Evolutionary conservation across 2,113 vertebrate species (phyloP).

Genomic region (Odontesthes bonariensis): DNA sequence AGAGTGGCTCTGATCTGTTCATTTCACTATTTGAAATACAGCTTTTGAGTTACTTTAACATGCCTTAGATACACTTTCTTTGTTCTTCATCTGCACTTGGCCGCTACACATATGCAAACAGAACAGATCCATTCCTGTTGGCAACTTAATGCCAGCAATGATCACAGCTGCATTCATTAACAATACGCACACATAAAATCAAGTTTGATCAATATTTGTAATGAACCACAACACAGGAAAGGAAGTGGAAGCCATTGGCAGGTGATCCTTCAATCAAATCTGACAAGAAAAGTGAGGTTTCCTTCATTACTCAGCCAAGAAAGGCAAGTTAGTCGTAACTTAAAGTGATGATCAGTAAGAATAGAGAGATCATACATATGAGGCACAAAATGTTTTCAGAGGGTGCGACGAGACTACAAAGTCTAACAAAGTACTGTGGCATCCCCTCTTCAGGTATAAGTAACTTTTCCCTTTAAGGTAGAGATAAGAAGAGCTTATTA

Average conservation of each 20-base stretch:
- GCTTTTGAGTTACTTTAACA: not conserved
- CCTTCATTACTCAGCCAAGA: not conserved
- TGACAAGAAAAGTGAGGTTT: not conserved
- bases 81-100: not conserved
- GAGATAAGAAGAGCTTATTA: conserved; percentile 34
- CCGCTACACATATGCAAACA: not conserved
- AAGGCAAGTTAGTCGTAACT: not conserved
- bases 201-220: not conserved
- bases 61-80: not conserved
- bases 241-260: not conserved
- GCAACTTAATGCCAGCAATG: not conserved
- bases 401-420: conserved; percentile 8
- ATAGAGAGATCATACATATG: conserved; percentile 32
- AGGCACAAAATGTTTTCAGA: conserved; percentile 56
- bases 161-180: too few relatives aligned
- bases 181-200: not conserved
- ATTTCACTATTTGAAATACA: not conserved
- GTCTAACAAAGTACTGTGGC: conserved; percentile 34
- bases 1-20: not conserved
- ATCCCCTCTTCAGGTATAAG: not conserved
- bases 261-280: not conserved
- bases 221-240: not conserved
- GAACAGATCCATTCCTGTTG: not conserved
- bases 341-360: conserved; percentile 16
- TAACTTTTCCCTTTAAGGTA: conserved; percentile 3